Percentiles rank a stretch among this genome's conserved stretches.
phyloP scores from a whole-genome alignment of 2,888 invertebrate species.

The Drosophila lacicola region DNA sequence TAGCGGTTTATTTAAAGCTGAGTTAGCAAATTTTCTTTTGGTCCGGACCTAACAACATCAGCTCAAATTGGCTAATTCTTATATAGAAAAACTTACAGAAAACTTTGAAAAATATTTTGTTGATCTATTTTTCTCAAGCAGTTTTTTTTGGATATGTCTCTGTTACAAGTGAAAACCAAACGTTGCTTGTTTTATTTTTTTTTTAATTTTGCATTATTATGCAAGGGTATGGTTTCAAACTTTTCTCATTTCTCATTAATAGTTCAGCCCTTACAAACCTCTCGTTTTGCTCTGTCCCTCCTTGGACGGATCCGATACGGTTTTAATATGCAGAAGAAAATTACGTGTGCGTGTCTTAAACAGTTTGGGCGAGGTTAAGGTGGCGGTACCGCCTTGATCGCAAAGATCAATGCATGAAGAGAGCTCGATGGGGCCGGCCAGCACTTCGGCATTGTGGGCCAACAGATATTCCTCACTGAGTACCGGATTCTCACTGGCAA shows the following conservation, averaged over 20 bases:
- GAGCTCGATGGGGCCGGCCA: constrained; percentile 94
- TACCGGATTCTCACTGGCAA: constrained; percentile 89
- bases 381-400: constrained; percentile 93
- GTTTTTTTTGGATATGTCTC: neutral
- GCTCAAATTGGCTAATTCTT: neutral
- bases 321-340: constrained; percentile 92
- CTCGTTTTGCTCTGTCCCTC: constrained; percentile 86
- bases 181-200: no score
- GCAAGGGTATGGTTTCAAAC: constrained; percentile 8
- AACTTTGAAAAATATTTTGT: no score
- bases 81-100: no score
- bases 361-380: constrained; percentile 93
- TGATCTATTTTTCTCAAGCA: no score
- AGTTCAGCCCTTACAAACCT: constrained; percentile 68
- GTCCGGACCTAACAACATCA: neutral
- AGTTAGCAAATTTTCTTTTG: neutral
- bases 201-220: neutral
- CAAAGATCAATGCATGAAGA: constrained; percentile 93
- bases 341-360: constrained; percentile 92
- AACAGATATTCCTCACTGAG: constrained; percentile 92
- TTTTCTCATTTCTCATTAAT: neutral
- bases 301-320: constrained; percentile 88
- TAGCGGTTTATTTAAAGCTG: no score
- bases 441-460: constrained; percentile 94
- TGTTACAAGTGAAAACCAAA: neutral